Evolutionary conservation across 1,140 invertebrate species (phyloP), one percentile per base, ranked within the genome.

Genomic region (Trichomalopsis sarcophagae): DNA sequence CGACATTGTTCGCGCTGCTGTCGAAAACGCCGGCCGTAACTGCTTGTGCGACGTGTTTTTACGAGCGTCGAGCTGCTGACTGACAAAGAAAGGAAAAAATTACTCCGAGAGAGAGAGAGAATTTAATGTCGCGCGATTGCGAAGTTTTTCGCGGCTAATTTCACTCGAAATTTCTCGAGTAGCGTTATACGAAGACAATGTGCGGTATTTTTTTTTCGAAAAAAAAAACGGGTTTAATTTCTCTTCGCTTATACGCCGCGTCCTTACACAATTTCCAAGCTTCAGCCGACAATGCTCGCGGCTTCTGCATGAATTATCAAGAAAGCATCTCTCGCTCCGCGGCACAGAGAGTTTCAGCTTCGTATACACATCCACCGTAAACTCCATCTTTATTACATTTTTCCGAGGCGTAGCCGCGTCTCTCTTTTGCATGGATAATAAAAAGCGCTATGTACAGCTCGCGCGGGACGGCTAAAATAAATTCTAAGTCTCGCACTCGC

Each of bases 321-420:
- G 21, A 21, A 81, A 10, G 78, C n/a, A 79, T 2, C 40, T 44
- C 40, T 44, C 40, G 40, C 40, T 44, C 40, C 10, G 40, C 40
- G 1, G 1, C 40, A 44, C 40, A 9, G 40, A 36, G 33, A 36
- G 33, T 6, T 27, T 44, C 40, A 44, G 40, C 7, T 4, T 36
- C 5, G 5, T 44, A 10, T 44, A 44, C 9, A 44, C 9, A 44
- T 21, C 2, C 13, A 27, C 17, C 33, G 50, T 81, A 50, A 81
- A 81, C 36, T 30, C 23, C 30, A 30, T 81, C 66, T 81, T 81
- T 81, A 81, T 81, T 81, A 55, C 40, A 55, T 73, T 81, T 73
- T 74, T 47, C 69, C 80, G 10, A 47, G 14, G 23, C 23, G 68
- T 21, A 33, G 14, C 47, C 9, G 9, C 6, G 3, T 23, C 36